Evolutionary conservation across 2,888 invertebrate genomes (phyloP), one percentile per base, ranked within the genome.

Genomic region (Athripsodes cinereus): DNA sequence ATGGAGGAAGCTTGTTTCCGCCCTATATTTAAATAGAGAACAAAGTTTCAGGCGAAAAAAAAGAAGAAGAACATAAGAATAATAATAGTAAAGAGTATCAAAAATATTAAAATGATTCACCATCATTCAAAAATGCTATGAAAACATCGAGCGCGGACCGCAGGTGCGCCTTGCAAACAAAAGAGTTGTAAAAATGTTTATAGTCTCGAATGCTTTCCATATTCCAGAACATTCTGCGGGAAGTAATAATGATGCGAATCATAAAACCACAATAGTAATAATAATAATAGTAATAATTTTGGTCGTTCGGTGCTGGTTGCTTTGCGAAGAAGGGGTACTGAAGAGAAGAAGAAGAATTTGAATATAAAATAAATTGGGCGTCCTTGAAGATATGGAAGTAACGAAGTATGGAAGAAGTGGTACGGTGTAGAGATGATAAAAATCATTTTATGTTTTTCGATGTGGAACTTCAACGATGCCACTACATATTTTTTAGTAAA

Each of bases 181-280:
- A 60, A 60, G 60, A 52, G 60, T 60, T 60, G 47, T 60, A 58
- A 60, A 60, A 60, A 60, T 57, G 57, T 57, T 60, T 60, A 60
- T 55, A 57, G 54, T 54, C 51, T 44, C 40, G 57, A n/a, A 57
- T 58, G 57, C 48, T 58, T 55, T 50, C 55, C 55, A 55, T 55
- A 55, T 55, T 55, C 49, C 50, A 18, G 50, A 22, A 31, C 35
- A 55, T 55, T 55, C 49, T 49, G 21, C 35, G 50, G 48, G 34
- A 50, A 55, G 55, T 55, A 55, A 55, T 55, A 55, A 55, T 55
- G 55, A 55, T 50, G 50, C 34, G 50, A 40, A 22, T 21, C 50
- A 22, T 55, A 55, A 55, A 55, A 55, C 50, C 49, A 47, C 49
- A 55, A 55, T 55, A 48, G n/a, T n/a, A n/a, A n/a, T n/a, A n/a